Conservation (phyloP, 1,140 invertebrate species). For the Drosophila hydei region DNA sequence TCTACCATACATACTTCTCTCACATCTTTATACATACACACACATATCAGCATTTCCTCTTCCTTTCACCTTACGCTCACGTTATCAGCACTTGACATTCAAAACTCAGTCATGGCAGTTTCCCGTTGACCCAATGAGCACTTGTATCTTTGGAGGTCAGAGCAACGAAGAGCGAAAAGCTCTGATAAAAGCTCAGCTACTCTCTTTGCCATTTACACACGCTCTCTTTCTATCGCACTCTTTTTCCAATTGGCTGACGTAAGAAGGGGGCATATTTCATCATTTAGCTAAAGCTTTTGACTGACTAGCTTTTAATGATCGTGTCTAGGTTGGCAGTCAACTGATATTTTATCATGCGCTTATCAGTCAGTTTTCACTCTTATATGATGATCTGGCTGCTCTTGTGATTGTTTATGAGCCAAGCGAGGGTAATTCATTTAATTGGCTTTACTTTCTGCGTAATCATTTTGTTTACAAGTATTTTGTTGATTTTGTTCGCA, state of each 20-base stretch:
- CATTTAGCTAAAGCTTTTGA: constrained; percentile 19
- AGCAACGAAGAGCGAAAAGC: not conserved
- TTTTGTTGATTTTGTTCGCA: constrained; percentile 23
- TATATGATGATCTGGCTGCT: constrained; percentile 32
- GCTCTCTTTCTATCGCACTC: not conserved
- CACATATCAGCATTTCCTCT: not conserved
- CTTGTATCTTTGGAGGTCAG: not conserved
- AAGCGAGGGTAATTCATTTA: constrained; percentile 8
- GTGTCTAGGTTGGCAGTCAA: constrained; percentile 14
- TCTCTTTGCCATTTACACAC: not conserved
- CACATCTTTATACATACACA: constrained; percentile 14
- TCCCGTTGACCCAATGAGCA: constrained; percentile 18
- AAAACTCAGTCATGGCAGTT: constrained; percentile 29
- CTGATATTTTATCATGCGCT: constrained; percentile 21
- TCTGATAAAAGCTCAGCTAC: constrained; percentile 9
- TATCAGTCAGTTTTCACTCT: constrained; percentile 26
- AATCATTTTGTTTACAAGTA: constrained; percentile 77
- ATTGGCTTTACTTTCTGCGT: constrained; percentile 68
- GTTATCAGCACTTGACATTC: constrained; percentile 16
- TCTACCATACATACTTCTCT: constrained; percentile 15
- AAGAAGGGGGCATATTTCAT: constrained; percentile 32
- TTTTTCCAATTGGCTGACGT: constrained; percentile 26
- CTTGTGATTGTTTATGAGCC: not conserved
- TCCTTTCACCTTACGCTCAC: not conserved
- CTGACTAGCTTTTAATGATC: constrained; percentile 23